A percentile compares a stretch with the other conserved stretches of the same genome.
These are phyloP conservation scores for Heteromurus nitidus DNA, from an alignment of 2,888 invertebrate genomes.

Conservation along the genomic window DNA sequence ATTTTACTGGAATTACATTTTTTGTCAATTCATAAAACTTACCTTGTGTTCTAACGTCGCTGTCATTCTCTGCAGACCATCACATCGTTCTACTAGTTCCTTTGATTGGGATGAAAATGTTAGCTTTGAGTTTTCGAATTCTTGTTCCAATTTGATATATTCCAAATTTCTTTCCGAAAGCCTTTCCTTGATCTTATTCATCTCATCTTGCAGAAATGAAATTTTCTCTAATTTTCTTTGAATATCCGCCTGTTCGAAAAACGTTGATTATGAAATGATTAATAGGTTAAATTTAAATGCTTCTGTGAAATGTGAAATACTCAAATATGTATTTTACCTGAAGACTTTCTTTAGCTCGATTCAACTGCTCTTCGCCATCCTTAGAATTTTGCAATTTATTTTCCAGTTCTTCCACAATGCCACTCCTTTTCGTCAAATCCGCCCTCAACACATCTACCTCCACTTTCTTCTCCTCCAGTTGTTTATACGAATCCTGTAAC, in stretches of 20 bases:
- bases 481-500: slow-evolving; percentile 67
- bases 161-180: slow-evolving; percentile 69
- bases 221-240: slow-evolving; percentile 71
- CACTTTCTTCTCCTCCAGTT: slow-evolving; percentile 67
- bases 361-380: slow-evolving; percentile 59
- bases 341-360: slow-evolving; percentile 66
- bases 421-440: slow-evolving; percentile 58
- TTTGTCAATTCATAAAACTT: too few species aligned
- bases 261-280: too few species aligned
- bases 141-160: slow-evolving; percentile 65
- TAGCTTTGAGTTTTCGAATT: slow-evolving; percentile 69
- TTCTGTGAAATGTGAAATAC: too few species aligned
- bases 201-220: slow-evolving; percentile 70
- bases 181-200: slow-evolving; percentile 70
- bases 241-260: slow-evolving; percentile 66
- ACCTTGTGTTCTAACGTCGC: slow-evolving; percentile 71
- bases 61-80: slow-evolving; percentile 63
- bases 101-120: slow-evolving; percentile 70
- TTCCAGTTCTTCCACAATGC: slow-evolving; percentile 57
- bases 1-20: too few species aligned
- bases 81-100: slow-evolving; percentile 67
- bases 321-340: slow-evolving; percentile 63
- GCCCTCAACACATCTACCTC: slow-evolving; percentile 59
- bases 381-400: slow-evolving; percentile 52
- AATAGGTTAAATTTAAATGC: too few species aligned